Conservation (phyloP, 1,140 invertebrate species). For the Drosophila fuyamai region DNA sequence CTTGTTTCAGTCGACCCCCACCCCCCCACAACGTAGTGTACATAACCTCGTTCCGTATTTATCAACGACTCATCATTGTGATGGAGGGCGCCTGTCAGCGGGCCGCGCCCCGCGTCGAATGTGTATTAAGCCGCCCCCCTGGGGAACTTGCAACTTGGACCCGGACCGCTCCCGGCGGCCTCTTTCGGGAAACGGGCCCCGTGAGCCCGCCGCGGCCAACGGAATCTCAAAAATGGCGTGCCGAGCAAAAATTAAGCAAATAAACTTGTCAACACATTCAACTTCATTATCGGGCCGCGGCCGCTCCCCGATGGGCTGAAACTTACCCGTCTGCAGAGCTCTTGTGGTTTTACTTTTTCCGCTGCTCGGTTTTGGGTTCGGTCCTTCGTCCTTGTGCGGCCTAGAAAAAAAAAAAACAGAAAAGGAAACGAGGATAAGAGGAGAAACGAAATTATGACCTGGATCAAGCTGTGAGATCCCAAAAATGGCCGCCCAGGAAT, state of each 20-base stretch:
- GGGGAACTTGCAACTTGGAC: slow-evolving; percentile 4
- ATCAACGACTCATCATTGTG: slow-evolving; percentile 55
- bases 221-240: slow-evolving; percentile 67
- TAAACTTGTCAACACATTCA: slow-evolving; percentile 75
- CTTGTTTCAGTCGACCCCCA: slow-evolving; percentile 12
- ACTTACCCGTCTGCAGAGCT: slow-evolving; percentile 44
- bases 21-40: slow-evolving; percentile 19
- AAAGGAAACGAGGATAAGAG: neutral
- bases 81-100: slow-evolving; percentile 46
- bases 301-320: slow-evolving; percentile 27
- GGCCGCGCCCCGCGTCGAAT: slow-evolving; percentile 31
- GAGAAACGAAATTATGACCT: slow-evolving; percentile 15
- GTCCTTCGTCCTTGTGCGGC: slow-evolving; percentile 15
- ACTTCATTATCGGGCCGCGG: slow-evolving; percentile 63
- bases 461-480: slow-evolving; percentile 22
- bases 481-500: slow-evolving; percentile 11
- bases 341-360: slow-evolving; percentile 19
- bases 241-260: slow-evolving; percentile 65
- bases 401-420: slow-evolving; percentile 3
- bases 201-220: neutral
- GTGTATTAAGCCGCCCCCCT: slow-evolving; percentile 20
- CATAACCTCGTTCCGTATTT: slow-evolving; percentile 40
- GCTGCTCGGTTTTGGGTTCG: neutral
- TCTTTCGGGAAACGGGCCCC: slow-evolving; percentile 27
- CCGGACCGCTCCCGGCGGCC: slow-evolving; percentile 43